These are phyloP conservation scores for Pollenia amentaria DNA, from an alignment of 2,888 invertebrate species.

Conservation along the genomic window DNA sequence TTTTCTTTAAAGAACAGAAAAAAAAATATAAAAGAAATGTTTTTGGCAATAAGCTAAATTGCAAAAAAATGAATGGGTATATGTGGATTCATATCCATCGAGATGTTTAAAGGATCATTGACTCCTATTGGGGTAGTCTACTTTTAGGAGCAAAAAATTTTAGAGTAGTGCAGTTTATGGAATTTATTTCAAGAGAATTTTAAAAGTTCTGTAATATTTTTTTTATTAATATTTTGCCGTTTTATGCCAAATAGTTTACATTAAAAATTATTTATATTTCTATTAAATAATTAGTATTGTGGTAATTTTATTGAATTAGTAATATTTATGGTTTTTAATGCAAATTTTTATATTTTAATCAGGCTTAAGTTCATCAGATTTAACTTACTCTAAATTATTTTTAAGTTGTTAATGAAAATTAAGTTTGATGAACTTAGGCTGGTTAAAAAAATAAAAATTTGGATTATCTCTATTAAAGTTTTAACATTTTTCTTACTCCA, in stretches of 20 bases:
- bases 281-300: too few species aligned
- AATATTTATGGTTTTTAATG: too few species aligned
- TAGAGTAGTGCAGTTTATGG: background rate
- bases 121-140: conserved; percentile 25
- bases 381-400: too few species aligned
- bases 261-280: too few species aligned
- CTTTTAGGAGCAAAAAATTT: conserved; percentile 28
- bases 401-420: too few species aligned
- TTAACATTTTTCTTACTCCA: too few species aligned
- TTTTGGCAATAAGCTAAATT: conserved; percentile 46
- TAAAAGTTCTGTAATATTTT: conserved; percentile 37
- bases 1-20: conserved; percentile 4
- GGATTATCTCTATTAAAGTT: too few species aligned
- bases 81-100: background rate
- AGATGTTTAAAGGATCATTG: conserved; percentile 30
- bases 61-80: conserved; percentile 1
- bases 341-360: too few species aligned
- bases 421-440: too few species aligned
- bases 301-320: background rate
- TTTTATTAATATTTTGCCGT: background rate
- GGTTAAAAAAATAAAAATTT: too few species aligned
- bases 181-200: background rate
- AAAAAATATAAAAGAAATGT: conserved; percentile 13
- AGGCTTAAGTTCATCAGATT: too few species aligned
- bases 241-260: background rate